These are phyloP conservation scores for Centropyge bicolor DNA, from an alignment of 2,797 vertebrate species.

Conservation along the genomic window DNA sequence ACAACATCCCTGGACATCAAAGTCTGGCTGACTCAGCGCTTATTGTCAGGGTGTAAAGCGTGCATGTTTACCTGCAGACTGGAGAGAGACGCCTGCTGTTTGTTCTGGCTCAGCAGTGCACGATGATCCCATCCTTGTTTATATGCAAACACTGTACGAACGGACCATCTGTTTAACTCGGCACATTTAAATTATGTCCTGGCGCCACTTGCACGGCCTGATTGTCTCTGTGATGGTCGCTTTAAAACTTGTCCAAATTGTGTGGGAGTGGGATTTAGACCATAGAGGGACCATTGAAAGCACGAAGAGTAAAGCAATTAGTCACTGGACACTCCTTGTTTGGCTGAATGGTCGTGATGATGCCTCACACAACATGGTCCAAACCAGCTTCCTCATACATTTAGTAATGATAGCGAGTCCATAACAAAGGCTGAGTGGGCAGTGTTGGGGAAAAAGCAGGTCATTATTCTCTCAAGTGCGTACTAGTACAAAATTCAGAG, in stretches of 20 bases:
- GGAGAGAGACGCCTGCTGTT: constrained; percentile 50
- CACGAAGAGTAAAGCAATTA: constrained; percentile 17
- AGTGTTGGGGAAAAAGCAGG: constrained; percentile 28
- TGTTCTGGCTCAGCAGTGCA: constrained; percentile 43
- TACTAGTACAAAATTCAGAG: constrained; percentile 43
- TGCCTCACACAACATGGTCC: not conserved
- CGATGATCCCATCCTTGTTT: constrained; percentile 45
- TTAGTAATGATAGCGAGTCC: constrained; percentile 2
- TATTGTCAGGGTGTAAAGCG: constrained; percentile 38
- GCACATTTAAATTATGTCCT: constrained; percentile 56
- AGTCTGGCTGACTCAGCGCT: constrained; percentile 54
- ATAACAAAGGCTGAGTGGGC: constrained; percentile 16
- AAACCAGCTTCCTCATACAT: constrained; percentile 11
- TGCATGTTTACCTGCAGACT: constrained; percentile 59
- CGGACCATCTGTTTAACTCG: constrained; percentile 65
- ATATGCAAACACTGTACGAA: constrained; percentile 58
- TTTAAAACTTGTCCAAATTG: constrained; percentile 45
- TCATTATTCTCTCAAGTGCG: constrained; percentile 51
- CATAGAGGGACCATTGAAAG: constrained; percentile 24
- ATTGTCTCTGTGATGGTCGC: constrained; percentile 38
- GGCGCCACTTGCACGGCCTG: constrained; percentile 7
- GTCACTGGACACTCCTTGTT: not conserved
- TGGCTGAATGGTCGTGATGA: not conserved
- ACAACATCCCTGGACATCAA: constrained; percentile 13
- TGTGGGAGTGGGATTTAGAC: constrained; percentile 3